Evolutionary conservation across 2,888 invertebrate genomes (phyloP), one percentile per base, ranked within the genome.

Genomic region (Dendrolimus houi): DNA sequence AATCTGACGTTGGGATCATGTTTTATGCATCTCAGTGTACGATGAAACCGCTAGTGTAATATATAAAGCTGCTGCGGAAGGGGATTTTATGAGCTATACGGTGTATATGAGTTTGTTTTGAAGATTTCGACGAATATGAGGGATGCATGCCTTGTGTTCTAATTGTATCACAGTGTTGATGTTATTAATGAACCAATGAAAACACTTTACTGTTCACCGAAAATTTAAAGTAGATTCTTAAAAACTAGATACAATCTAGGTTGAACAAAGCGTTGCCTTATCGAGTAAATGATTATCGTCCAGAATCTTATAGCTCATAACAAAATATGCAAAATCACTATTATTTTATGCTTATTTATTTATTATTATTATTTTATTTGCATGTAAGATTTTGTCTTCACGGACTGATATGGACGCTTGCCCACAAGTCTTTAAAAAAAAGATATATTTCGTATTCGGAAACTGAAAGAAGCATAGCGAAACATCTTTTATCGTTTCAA

Each of bases 1-100:
- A 88, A 88, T 88, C 89, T 87, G 86, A 87, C 85, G 86, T 74
- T 69, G 75, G 80, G 81, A 84, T 88, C 89, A 89, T 88, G 89
- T 88, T 87, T 89, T 87, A 89, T 89, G 88, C 88, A 89, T 89
- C 83, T 80, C 75, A 81, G 84, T 81, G 80, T 78, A 82, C 86
- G 86, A 82, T 82, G 86, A 84, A 83, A 86, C 86, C 81, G 80
- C 84, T 73, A 77, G 77, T 78, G 81, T 83, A 83, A 86, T 83
- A 83, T 83, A 85, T 81, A 81, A 84, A 83, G 77, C 77, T 72
- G 75, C 74, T 73, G 79, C 72, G 74, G 77, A 79, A 81, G 76
- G 79, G 81, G 81, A 83, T 85, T 83, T 84, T 77, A 79, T 79
- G 79, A 83, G 81, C 79, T 83, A 76, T 75, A 75, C 74, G 68